A percentile compares a stretch with the other conserved stretches of the same genome.
Conservation (phyloP, 2,797 vertebrate genomes). For the Platyrinchus mystaceus region DNA sequence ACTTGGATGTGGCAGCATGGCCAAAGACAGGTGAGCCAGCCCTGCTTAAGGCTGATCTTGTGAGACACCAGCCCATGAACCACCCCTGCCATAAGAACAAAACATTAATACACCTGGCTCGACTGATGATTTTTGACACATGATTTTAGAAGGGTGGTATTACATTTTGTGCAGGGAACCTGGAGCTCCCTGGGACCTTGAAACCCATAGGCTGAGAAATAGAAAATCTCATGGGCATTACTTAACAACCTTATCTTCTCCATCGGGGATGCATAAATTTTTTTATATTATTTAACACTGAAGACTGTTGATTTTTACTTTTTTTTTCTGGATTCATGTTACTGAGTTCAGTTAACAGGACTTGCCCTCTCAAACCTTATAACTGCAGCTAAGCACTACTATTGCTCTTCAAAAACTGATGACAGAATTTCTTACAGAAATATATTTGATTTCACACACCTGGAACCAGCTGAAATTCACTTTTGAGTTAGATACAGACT, state of each 20-base stretch:
- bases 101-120: background rate
- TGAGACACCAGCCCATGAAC: background rate
- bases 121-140: background rate
- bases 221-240: background rate
- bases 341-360: background rate
- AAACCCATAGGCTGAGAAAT: background rate
- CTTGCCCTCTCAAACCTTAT: background rate
- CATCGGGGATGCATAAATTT: background rate
- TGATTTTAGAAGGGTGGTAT: background rate
- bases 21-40: background rate
- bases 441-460: background rate
- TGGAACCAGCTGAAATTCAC: background rate
- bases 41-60: background rate
- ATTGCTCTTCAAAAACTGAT: background rate
- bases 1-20: background rate
- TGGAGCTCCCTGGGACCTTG: background rate
- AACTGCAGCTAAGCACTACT: background rate
- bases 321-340: background rate
- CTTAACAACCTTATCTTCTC: background rate
- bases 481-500: background rate
- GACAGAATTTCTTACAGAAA: background rate
- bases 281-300: background rate
- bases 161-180: background rate
- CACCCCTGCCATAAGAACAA: background rate
- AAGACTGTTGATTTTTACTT: background rate